These are phyloP conservation scores for Enteromius treurensis DNA, from an alignment of 2,797 vertebrate genomes.

Conservation along the genomic window DNA sequence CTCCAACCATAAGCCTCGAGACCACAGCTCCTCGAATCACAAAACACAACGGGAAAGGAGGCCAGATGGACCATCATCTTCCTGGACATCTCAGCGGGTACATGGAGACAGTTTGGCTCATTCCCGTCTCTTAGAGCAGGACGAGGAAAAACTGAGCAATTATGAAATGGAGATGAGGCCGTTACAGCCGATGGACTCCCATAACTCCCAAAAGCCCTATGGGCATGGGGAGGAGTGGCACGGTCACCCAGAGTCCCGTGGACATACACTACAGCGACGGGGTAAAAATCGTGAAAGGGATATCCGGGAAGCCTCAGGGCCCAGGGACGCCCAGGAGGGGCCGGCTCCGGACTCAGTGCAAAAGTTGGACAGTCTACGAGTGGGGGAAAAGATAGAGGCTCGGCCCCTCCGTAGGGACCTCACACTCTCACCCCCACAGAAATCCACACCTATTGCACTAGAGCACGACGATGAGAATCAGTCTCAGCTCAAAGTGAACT, in stretches of 20 bases:
- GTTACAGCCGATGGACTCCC: conserved; percentile 91
- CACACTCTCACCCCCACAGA: conserved; percentile 92
- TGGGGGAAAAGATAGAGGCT: conserved; percentile 84
- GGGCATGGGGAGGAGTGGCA: conserved; percentile 83
- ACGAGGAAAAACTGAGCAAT: conserved; percentile 94
- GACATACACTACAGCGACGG: conserved; percentile 84
- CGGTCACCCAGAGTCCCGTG: conserved; percentile 79
- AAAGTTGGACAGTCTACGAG: conserved; percentile 82
- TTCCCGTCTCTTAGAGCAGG: conserved; percentile 86
- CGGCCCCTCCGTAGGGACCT: conserved; percentile 91
- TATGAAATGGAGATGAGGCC: conserved; percentile 99
- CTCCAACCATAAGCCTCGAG: conserved; percentile 88
- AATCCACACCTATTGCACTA: conserved; percentile 89
- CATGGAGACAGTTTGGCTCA: conserved; percentile 79
- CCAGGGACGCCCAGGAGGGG: conserved; percentile 62
- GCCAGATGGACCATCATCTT: conserved; percentile 85
- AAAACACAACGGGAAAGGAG: conserved; percentile 85
- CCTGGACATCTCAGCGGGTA: conserved; percentile 87
- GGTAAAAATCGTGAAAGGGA: conserved; percentile 84
- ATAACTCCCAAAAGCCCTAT: conserved; percentile 86
- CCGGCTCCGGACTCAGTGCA: conserved; percentile 78
- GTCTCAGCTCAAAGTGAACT: conserved; percentile 85
- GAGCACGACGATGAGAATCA: conserved; percentile 85
- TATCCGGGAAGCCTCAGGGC: conserved; percentile 63
- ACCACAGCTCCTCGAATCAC: conserved; percentile 88